phyloP scores from a whole-genome alignment of 2,113 vertebrate species.

The Corydoras maculifer region DNA sequence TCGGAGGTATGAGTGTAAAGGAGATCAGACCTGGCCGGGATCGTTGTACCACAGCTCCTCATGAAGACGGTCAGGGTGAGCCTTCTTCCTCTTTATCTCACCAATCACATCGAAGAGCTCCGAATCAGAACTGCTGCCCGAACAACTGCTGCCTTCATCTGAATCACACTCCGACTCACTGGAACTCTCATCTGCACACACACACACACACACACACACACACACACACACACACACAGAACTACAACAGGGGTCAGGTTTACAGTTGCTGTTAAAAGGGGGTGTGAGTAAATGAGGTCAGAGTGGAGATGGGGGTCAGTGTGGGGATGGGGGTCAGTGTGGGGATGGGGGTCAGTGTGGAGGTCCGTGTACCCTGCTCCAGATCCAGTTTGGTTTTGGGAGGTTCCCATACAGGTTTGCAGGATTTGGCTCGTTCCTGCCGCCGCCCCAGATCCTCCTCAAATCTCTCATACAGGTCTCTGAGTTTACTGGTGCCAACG shows the following conservation, averaged over 20 bases:
- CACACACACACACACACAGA: too few relatives aligned
- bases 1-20: constrained; percentile 30
- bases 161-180: constrained; percentile 10
- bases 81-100: constrained; percentile 96
- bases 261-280: too few relatives aligned
- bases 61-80: constrained; percentile 92
- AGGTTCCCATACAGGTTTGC: constrained; percentile 86
- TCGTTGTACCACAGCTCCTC: constrained; percentile 99
- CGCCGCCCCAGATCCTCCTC: constrained; percentile 84
- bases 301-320: too few relatives aligned
- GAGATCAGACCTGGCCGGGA: constrained; percentile 79
- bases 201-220: not conserved
- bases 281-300: too few relatives aligned
- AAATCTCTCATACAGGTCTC: constrained; percentile 86
- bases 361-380: constrained; percentile 69
- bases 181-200: constrained; percentile 51
- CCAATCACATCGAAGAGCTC: constrained; percentile 96
- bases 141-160: constrained; percentile 83
- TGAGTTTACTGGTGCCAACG: constrained; percentile 89
- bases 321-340: too few relatives aligned
- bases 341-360: not conserved
- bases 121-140: constrained; percentile 89
- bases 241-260: too few relatives aligned
- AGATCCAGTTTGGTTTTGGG: constrained; percentile 94
- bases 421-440: constrained; percentile 81